phyloP scores from a whole-genome alignment of 1,140 invertebrate genomes.

The Papilio dardanus region DNA sequence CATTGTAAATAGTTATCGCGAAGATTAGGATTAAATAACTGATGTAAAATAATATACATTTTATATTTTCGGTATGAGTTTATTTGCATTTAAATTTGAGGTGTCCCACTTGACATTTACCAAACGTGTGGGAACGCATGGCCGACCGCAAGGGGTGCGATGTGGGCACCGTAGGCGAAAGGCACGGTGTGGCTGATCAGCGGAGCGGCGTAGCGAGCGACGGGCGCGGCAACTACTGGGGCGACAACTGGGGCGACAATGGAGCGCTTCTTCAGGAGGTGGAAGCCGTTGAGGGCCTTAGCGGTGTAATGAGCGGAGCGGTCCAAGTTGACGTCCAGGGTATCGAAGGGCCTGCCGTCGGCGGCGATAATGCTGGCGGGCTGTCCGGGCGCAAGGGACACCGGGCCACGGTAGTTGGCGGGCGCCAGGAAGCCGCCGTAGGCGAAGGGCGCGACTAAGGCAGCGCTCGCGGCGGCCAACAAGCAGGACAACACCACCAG shows the following conservation, averaged over 20 bases:
- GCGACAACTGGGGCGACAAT: constrained; percentile 40
- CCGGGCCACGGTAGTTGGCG: constrained; percentile 60
- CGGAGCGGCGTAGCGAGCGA: constrained; percentile 47
- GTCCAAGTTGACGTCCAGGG: constrained; percentile 75
- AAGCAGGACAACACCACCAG: constrained; percentile 83
- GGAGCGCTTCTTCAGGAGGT: constrained; percentile 56
- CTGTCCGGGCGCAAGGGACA: constrained; percentile 65
- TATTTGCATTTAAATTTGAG: neutral
- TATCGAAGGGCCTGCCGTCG: constrained; percentile 68
- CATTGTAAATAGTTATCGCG: too few species aligned
- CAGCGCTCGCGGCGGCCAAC: constrained; percentile 73
- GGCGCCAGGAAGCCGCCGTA: constrained; percentile 47
- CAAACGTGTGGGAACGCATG: constrained; percentile 44
- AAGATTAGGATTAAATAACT: too few species aligned
- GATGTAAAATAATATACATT: too few species aligned
- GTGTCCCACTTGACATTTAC: constrained; percentile 31
- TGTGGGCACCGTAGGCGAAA: constrained; percentile 49
- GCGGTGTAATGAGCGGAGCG: constrained; percentile 70
- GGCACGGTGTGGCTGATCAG: constrained; percentile 45
- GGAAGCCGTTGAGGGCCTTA: constrained; percentile 56
- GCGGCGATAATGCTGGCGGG: constrained; percentile 61
- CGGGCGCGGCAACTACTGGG: constrained; percentile 28
- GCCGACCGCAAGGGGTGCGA: constrained; percentile 33
- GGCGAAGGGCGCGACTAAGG: constrained; percentile 55
- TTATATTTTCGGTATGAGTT: too few species aligned